Evolutionary conservation across 2,797 vertebrate genomes (phyloP).

Genomic region (Cossypha caffra): DNA sequence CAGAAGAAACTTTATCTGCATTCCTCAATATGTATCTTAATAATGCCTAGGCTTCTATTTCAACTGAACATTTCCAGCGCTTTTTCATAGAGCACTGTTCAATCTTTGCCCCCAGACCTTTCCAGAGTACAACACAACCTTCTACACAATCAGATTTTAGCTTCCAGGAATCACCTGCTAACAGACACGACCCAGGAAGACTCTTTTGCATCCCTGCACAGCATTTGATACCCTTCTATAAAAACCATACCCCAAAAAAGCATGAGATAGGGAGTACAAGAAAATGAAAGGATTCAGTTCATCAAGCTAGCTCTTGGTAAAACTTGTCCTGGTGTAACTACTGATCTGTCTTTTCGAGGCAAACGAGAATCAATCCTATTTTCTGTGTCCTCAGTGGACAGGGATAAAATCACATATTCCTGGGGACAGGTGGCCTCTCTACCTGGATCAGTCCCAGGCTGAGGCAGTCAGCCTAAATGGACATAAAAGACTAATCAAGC

Average conservation of each 20-base stretch:
- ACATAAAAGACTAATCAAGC: not conserved
- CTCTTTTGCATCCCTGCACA: not conserved
- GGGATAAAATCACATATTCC: not conserved
- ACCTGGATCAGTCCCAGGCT: not conserved
- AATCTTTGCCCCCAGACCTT: not conserved
- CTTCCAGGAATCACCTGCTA: not conserved
- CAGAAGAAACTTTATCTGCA: not conserved
- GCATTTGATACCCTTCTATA: not conserved
- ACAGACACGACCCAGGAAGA: not conserved
- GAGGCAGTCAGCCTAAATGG: not conserved
- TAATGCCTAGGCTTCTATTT: not conserved
- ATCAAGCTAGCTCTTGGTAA: not conserved
- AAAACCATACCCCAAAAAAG: not conserved
- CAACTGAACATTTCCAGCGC: not conserved
- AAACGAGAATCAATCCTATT: not conserved
- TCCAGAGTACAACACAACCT: not conserved
- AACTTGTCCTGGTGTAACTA: not conserved
- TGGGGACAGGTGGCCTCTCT: not conserved
- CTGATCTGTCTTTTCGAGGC: not conserved
- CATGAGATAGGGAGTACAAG: not conserved
- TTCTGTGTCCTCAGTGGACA: not conserved
- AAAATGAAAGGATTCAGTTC: not conserved
- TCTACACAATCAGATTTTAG: not conserved
- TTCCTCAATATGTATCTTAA: not conserved
- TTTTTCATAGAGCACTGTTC: not conserved